Percentiles rank a stretch among this genome's conserved stretches.
phyloP scores from a whole-genome alignment of 2,113 vertebrate species.

The Poecilia latipinna region DNA sequence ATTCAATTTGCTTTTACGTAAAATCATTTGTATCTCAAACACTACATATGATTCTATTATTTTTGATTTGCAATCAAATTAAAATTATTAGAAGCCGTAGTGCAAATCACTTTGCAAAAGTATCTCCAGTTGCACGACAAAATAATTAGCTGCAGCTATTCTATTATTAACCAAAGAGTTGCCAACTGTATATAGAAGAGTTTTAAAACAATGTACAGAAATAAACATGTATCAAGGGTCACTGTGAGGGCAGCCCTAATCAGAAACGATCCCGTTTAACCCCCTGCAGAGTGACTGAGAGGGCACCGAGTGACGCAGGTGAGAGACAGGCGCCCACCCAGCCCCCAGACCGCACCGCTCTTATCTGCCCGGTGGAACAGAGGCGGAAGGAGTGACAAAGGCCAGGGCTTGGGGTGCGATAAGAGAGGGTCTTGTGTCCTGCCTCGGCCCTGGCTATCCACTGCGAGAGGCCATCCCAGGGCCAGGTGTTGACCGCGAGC shows the following conservation, averaged over 20 bases:
- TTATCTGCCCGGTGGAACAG: conserved; percentile 68
- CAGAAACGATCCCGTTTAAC: conserved; percentile 61
- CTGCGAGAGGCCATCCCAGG: conserved; percentile 53
- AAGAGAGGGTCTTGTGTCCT: conserved; percentile 71
- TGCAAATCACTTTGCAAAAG: not conserved
- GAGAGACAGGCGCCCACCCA: conserved; percentile 73
- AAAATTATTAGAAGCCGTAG: not conserved
- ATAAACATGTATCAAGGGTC: conserved; percentile 40
- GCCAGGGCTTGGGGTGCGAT: conserved; percentile 73
- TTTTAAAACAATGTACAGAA: not conserved
- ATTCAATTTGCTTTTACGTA: not conserved
- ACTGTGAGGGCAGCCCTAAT: conserved; percentile 50
- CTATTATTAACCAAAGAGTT: not conserved
- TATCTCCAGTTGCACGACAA: not conserved
- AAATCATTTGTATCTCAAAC: not conserved
- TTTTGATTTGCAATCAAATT: not conserved
- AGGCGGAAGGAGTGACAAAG: conserved; percentile 74
- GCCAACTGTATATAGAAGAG: not conserved
- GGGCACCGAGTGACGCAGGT: conserved; percentile 88
- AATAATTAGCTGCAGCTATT: not conserved
- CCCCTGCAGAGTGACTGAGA: conserved; percentile 57
- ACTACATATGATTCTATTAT: not conserved
- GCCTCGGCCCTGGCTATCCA: conserved; percentile 46
- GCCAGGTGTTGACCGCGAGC: conserved; percentile 44
- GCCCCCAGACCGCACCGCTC: conserved; percentile 63